Percentiles rank a stretch among this genome's conserved stretches.
These are phyloP conservation scores for Danaus chrysippus DNA, from an alignment of 2,888 invertebrate species.

Conservation along the genomic window DNA sequence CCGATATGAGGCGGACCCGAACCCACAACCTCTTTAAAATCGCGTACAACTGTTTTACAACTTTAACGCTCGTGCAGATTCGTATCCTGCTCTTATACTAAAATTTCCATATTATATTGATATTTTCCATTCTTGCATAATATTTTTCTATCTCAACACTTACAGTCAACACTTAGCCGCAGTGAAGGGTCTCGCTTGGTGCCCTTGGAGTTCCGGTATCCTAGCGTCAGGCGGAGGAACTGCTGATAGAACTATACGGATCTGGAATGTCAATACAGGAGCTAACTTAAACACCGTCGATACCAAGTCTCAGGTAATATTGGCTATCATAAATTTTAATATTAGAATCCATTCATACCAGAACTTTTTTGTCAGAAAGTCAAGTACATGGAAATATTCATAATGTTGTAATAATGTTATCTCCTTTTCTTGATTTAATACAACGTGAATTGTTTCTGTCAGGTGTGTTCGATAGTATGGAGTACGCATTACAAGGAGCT, in stretches of 20 bases:
- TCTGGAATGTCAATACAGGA: constrained; percentile 93
- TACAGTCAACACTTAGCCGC: constrained; percentile 90
- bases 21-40: too few species aligned
- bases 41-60: too few species aligned
- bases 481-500: constrained; percentile 96
- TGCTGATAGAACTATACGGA: constrained; percentile 92
- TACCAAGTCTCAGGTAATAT: constrained; percentile 89
- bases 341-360: too few species aligned
- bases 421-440: background rate
- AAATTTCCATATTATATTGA: background rate
- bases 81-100: too few species aligned
- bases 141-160: too few species aligned
- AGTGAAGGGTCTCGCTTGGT: constrained; percentile 98
- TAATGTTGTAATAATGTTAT: background rate
- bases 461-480: constrained; percentile 95
- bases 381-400: background rate
- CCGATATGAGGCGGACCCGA: too few species aligned
- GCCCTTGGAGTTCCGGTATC: constrained; percentile 95
- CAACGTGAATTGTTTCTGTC: constrained; percentile 15
- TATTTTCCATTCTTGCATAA: background rate
- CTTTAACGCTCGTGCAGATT: too few species aligned
- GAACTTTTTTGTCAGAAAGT: too few species aligned
- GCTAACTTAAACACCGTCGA: constrained; percentile 90
- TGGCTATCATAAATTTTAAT: too few species aligned
- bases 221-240: constrained; percentile 98